A percentile compares a stretch with the other conserved stretches of the same genome.
phyloP scores from a whole-genome alignment of 2,113 vertebrate species.

The Mandrillus leucophaeus region DNA sequence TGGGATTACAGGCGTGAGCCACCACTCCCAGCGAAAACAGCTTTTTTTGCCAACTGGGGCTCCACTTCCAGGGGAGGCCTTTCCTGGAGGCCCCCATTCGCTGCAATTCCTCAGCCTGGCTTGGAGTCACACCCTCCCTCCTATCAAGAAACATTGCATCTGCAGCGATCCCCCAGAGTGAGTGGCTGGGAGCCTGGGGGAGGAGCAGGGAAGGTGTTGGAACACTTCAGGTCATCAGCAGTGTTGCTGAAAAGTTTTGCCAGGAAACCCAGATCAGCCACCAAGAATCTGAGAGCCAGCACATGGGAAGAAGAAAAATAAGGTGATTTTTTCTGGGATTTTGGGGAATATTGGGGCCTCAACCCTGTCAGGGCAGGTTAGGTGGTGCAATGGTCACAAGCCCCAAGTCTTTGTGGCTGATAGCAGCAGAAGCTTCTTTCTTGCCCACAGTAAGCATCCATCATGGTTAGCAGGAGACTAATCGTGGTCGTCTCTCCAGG shows the following conservation, averaged over 20 bases:
- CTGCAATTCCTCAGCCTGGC: not conserved
- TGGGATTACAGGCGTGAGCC: too few relatives aligned
- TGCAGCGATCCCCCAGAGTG: not conserved
- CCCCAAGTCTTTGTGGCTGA: not conserved
- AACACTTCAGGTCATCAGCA: not conserved
- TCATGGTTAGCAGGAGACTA: not conserved
- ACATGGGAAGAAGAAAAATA: not conserved
- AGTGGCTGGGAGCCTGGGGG: not conserved
- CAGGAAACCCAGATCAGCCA: not conserved
- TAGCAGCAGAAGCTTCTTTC: not conserved
- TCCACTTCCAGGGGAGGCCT: conserved; percentile 64
- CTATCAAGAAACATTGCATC: not conserved
- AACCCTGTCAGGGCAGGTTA: too few relatives aligned
- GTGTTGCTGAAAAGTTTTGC: not conserved
- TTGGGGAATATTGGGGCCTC: not conserved
- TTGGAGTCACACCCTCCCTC: not conserved
- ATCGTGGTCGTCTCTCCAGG: not conserved
- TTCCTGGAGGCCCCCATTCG: not conserved
- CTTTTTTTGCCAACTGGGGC: conserved; percentile 38
- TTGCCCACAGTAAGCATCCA: fast-evolving
- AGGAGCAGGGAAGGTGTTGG: not conserved
- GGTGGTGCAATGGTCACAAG: fast-evolving
- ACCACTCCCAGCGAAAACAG: too few relatives aligned
- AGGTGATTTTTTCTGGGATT: not conserved
- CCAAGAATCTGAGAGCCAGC: not conserved